These are phyloP conservation scores for Hydrozoanthus tunicans DNA, from an alignment of 64 coral and sea anemone species.

Conservation along the genomic window DNA sequence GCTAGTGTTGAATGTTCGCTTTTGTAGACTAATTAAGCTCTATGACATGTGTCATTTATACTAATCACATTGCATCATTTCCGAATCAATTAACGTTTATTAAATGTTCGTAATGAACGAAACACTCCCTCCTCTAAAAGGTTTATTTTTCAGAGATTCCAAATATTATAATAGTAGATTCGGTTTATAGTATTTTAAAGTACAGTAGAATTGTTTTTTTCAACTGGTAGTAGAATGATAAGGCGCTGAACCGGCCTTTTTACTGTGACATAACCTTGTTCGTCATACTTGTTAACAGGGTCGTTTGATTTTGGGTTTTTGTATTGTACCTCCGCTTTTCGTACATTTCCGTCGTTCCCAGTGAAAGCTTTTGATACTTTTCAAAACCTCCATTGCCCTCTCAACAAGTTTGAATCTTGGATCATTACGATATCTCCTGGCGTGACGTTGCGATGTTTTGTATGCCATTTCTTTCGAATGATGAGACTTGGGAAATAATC, in stretches of 20 bases:
- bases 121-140: too few species aligned
- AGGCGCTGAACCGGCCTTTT: not conserved
- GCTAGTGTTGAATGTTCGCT: too few species aligned
- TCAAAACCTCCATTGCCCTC: not conserved
- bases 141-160: not conserved
- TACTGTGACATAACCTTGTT: not conserved
- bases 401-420: slow-evolving; percentile 17
- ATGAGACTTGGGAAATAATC: slow-evolving; percentile 4
- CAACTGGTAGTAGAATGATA: not conserved
- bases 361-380: not conserved
- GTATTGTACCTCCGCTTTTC: not conserved
- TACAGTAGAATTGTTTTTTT: not conserved
- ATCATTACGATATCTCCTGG: slow-evolving; percentile 12
- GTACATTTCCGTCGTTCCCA: slow-evolving; percentile 12
- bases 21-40: too few species aligned
- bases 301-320: slow-evolving; percentile 1
- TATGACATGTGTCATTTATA: too few species aligned
- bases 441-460: not conserved
- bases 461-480: not conserved
- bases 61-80: too few species aligned
- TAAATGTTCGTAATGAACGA: too few species aligned
- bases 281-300: not conserved
- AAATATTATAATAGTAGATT: not conserved
- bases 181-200: slow-evolving; percentile 10
- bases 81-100: too few species aligned